Evolutionary conservation across 2,797 vertebrate species (phyloP).

Genomic region (Coracias cyanogaster): DNA sequence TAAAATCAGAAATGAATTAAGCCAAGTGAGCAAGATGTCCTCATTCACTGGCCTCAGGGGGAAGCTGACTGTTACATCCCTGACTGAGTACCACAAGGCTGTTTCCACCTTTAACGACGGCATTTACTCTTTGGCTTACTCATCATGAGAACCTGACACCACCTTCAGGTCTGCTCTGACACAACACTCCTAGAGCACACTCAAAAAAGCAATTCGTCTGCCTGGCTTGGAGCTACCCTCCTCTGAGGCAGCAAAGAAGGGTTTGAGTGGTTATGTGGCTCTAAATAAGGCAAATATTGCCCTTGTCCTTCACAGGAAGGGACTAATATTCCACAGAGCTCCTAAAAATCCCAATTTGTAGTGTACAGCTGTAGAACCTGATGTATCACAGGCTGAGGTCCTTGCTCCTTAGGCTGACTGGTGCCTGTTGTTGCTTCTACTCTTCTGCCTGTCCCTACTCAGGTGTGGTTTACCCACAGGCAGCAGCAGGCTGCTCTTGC

Average conservation of each 20-base stretch:
- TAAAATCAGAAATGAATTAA: slow-evolving; percentile 37
- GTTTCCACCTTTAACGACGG: not conserved
- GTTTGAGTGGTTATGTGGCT: not conserved
- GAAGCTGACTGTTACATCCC: not conserved
- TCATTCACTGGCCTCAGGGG: slow-evolving; percentile 30
- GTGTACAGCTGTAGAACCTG: not conserved
- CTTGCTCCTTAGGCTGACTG: not conserved
- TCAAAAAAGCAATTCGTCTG: not conserved
- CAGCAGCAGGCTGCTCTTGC: not conserved
- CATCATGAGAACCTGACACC: not conserved
- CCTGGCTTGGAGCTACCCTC: not conserved
- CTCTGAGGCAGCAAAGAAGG: not conserved
- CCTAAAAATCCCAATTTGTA: not conserved
- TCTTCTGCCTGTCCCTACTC: not conserved
- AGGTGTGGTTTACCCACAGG: rapidly evolving
- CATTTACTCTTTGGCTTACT: not conserved
- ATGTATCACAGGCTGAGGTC: not conserved
- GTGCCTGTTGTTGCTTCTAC: rapidly evolving
- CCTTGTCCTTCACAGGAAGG: not conserved
- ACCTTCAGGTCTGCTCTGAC: not conserved
- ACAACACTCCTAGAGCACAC: not conserved
- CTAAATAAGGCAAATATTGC: not conserved
- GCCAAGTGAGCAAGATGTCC: not conserved
- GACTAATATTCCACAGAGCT: not conserved
- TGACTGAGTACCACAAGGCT: not conserved